A percentile compares a stretch with the other conserved stretches of the same genome.
Evolutionary conservation across 2,888 invertebrate species (phyloP).

Genomic region (Mesorhabditis sp.): DNA sequence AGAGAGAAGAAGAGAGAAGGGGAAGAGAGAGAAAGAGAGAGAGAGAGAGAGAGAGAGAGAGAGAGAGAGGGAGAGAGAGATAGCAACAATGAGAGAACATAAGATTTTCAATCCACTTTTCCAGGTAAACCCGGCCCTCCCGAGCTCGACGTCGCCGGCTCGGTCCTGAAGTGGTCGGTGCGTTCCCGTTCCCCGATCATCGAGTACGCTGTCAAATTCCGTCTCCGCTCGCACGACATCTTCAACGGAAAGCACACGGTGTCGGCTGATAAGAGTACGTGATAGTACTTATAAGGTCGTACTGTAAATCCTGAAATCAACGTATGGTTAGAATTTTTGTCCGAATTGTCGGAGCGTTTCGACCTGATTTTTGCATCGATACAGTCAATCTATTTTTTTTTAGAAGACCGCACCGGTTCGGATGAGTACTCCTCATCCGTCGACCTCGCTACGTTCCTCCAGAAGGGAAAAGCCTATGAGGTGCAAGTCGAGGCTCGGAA

Average conservation of each 20-base stretch:
- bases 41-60: no score
- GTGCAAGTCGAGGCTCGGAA: neutral
- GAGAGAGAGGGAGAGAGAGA: no score
- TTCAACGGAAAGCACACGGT: neutral
- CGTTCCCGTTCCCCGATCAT: neutral
- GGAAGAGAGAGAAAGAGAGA: no score
- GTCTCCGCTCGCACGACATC: neutral
- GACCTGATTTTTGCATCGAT: no score
- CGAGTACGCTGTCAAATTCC: neutral
- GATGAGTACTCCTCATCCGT: neutral
- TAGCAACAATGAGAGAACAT: no score
- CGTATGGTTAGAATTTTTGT: no score
- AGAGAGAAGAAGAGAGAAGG: no score
- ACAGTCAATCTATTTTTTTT: neutral
- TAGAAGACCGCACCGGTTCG: neutral
- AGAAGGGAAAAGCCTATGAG: slow-evolving; percentile 4
- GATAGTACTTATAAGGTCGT: no score
- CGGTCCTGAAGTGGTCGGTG: neutral
- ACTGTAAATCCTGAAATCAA: no score
- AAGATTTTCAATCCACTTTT: neutral
- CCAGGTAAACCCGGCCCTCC: slow-evolving; percentile 4
- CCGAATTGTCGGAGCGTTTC: no score
- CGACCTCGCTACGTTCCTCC: neutral
- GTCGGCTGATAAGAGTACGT: neutral
- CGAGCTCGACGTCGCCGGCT: neutral